Evolutionary conservation across 1,140 invertebrate species (phyloP).

Genomic region (Drosophila cardini): DNA sequence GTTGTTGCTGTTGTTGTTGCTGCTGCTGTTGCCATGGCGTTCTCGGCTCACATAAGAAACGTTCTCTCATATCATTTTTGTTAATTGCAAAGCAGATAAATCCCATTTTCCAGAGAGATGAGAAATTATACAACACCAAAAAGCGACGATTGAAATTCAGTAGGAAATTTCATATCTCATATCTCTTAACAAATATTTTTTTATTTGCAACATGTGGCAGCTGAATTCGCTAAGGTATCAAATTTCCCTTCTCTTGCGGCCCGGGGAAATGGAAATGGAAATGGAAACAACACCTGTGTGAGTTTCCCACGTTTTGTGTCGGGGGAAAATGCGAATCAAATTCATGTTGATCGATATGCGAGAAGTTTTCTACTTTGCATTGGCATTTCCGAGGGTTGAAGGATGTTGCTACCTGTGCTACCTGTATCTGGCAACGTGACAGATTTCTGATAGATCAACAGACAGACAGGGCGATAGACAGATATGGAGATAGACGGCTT

Average conservation of each 20-base stretch:
- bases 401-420: slow-evolving; percentile 16
- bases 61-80: slow-evolving; percentile 66
- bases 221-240: slow-evolving; percentile 25
- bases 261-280: slow-evolving; percentile 48
- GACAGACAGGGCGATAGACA: slow-evolving; percentile 30
- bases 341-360: slow-evolving; percentile 70
- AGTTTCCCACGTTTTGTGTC: slow-evolving; percentile 57
- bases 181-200: slow-evolving; percentile 78
- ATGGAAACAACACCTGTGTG: slow-evolving; percentile 73
- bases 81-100: slow-evolving; percentile 63
- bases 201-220: slow-evolving; percentile 68
- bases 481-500: neutral
- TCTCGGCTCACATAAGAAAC: slow-evolving; percentile 14
- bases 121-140: slow-evolving; percentile 30
- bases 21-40: neutral
- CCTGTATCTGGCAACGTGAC: slow-evolving; percentile 26
- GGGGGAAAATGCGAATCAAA: slow-evolving; percentile 72
- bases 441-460: slow-evolving; percentile 48
- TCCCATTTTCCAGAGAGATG: slow-evolving; percentile 43
- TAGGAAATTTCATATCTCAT: slow-evolving; percentile 15
- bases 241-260: slow-evolving; percentile 39
- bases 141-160: neutral
- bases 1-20: neutral
- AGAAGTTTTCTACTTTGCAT: slow-evolving; percentile 35
- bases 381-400: slow-evolving; percentile 32